A percentile compares a stretch with the other conserved stretches of the same genome.
These are phyloP conservation scores for Nycticebus coucang DNA, from an alignment of 2,113 vertebrate genomes.

Conservation along the genomic window DNA sequence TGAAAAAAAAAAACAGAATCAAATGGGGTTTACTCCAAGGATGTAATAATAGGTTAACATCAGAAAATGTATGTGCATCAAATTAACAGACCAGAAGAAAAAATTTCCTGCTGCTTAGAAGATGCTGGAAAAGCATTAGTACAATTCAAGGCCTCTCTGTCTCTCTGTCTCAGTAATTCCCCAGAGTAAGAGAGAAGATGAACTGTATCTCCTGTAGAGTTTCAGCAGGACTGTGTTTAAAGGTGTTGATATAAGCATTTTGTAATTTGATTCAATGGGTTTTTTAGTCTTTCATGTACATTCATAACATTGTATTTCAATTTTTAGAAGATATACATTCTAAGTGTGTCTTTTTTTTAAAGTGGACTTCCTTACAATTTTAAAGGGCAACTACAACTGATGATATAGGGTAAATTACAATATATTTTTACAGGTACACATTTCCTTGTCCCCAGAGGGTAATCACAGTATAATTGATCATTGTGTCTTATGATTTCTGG, in stretches of 20 bases:
- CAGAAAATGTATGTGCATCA: not conserved
- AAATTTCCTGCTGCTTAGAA: not conserved
- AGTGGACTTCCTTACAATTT: not conserved
- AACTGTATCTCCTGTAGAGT: not conserved
- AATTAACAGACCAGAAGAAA: not conserved
- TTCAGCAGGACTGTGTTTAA: not conserved
- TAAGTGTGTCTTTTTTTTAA: not conserved
- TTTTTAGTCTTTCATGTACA: not conserved
- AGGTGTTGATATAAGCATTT: not conserved
- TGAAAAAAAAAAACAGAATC: not conserved
- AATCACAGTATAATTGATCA: not conserved
- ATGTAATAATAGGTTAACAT: not conserved
- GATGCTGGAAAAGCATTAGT: not conserved
- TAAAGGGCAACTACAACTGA: not conserved
- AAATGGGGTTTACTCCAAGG: not conserved
- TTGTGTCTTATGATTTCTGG: not conserved
- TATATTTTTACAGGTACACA: not conserved
- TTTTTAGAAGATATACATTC: not conserved
- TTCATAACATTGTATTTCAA: not conserved
- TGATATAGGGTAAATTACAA: not conserved
- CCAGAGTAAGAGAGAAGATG: not conserved
- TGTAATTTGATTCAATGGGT: not conserved
- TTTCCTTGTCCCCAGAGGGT: accelerated
- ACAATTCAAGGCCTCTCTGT: not conserved
- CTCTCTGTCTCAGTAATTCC: not conserved